Evolutionary conservation across 53 echinoderm and acorn worm species (phyloP), one percentile per base, ranked within the genome.

Genomic region (Holothuria leucospilota): DNA sequence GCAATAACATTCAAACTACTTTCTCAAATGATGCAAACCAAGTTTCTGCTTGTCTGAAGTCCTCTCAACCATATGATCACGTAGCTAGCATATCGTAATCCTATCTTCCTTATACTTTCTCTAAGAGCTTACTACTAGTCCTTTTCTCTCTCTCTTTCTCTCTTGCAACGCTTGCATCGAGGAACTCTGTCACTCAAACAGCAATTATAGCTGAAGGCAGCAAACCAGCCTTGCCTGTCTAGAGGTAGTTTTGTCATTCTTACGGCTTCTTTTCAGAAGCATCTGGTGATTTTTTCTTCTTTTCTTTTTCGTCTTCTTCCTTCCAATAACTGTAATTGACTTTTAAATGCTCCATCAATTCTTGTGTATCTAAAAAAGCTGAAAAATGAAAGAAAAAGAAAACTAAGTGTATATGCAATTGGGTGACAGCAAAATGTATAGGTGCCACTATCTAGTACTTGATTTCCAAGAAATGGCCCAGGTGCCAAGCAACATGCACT

Each of bases 291-390:
- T 85, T 90, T 68, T 71, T 86, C 73, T 84, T 78, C 53, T 90
- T 59, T 40, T 95, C 95, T 21, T 94, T 92, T 40, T 93, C 90
- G 39, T 98, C 98, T 52, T 93, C 87, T n/a, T 84, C 91, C 59
- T 92, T 95, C 98, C 98, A 98, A 86, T 88, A 93, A 30, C 89
- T 95, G 81, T 98, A 95, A 84, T 98, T 98, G 82, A 74, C 83
- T 20, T 93, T 91, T 20, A 98, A 92, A 41, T 98, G 93, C 49
- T 93, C 94, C 81, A 94, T 98, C n/a, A 98, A 83, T 30, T 98
- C 98, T 4, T 93, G 92, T 60, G 93, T 91, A 90, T 98, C 98
- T 2, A 89, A 70, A 65, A 98, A 98, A 23, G 93, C 98, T 98
- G 91, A 20, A 53, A 23, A 71, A 34, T 46, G 71, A 16, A n/a